phyloP scores from a whole-genome alignment of 1,140 invertebrate genomes.

The Aphidius ervi region DNA sequence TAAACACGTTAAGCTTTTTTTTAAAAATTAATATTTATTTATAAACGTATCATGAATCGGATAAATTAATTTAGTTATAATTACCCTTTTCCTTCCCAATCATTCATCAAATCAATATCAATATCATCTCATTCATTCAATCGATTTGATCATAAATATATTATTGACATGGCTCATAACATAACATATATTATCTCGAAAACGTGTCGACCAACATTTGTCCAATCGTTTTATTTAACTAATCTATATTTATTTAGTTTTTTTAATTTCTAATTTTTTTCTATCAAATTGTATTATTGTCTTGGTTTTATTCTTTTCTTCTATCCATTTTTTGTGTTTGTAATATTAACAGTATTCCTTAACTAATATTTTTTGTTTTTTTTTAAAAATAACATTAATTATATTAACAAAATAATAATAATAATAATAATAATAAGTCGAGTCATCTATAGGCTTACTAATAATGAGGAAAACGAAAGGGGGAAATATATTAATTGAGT shows the following conservation, averaged over 20 bases:
- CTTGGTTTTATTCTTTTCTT: background rate
- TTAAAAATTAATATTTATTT: constrained; percentile 10
- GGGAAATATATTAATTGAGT: constrained; percentile 18
- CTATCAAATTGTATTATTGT: background rate
- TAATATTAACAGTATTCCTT: background rate
- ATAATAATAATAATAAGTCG: no score
- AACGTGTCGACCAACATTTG: background rate
- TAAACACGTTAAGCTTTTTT: background rate
- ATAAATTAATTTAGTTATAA: background rate
- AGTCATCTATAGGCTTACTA: background rate
- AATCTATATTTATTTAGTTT: background rate
- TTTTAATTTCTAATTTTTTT: background rate
- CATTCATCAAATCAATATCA: constrained; percentile 8
- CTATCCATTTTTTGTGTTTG: constrained; percentile 1
- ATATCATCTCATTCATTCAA: constrained; percentile 23
- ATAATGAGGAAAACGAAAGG: constrained; percentile 13
- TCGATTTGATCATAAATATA: constrained; percentile 8
- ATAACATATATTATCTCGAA: no score
- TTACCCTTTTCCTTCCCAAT: constrained; percentile 8
- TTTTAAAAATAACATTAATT: no score
- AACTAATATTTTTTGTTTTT: no score
- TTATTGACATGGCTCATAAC: background rate
- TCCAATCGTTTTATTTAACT: background rate
- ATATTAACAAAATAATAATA: no score
- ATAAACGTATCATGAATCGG: background rate